Evolutionary conservation across 2,888 invertebrate species (phyloP).

Genomic region (Sipha maydis): DNA sequence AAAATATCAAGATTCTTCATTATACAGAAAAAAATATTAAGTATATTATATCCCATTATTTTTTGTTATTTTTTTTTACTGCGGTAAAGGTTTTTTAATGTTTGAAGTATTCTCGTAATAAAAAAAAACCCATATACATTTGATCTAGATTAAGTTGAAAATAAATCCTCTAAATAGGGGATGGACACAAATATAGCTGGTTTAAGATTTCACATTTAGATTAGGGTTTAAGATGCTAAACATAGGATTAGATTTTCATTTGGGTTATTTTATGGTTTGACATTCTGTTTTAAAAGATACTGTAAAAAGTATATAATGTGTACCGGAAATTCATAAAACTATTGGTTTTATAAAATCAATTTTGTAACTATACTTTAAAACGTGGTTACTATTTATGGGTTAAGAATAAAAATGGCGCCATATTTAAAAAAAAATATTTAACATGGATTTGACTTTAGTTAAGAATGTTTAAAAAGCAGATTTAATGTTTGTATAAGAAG

Average conservation of each 20-base stretch:
- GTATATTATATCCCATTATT: background rate
- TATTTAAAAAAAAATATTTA: too few relatives aligned
- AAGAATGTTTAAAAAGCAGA: too few relatives aligned
- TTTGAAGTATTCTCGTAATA: background rate
- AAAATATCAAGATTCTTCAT: too few relatives aligned
- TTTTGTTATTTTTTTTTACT: background rate
- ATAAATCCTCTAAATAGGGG: conserved; percentile 26
- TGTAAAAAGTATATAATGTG: background rate
- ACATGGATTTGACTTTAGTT: too few relatives aligned
- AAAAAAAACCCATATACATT: conserved; percentile 24
- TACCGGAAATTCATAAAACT: background rate
- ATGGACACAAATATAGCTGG: background rate
- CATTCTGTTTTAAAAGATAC: background rate
- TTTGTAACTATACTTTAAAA: too few relatives aligned
- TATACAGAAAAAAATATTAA: too few relatives aligned
- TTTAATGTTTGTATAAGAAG: too few relatives aligned
- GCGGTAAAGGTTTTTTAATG: background rate
- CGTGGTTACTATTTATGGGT: too few relatives aligned
- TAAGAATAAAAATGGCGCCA: too few relatives aligned
- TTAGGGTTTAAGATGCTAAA: conserved; percentile 22
- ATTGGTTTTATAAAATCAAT: background rate
- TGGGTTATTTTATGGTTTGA: conserved; percentile 23
- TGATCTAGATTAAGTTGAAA: conserved; percentile 31
- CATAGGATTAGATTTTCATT: conserved; percentile 26
- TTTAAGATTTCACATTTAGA: conserved; percentile 39